A percentile compares a stretch with the other conserved stretches of the same genome.
These are phyloP conservation scores for Pomacea maculata DNA, from an alignment of 1,140 invertebrate species.

Conservation along the genomic window DNA sequence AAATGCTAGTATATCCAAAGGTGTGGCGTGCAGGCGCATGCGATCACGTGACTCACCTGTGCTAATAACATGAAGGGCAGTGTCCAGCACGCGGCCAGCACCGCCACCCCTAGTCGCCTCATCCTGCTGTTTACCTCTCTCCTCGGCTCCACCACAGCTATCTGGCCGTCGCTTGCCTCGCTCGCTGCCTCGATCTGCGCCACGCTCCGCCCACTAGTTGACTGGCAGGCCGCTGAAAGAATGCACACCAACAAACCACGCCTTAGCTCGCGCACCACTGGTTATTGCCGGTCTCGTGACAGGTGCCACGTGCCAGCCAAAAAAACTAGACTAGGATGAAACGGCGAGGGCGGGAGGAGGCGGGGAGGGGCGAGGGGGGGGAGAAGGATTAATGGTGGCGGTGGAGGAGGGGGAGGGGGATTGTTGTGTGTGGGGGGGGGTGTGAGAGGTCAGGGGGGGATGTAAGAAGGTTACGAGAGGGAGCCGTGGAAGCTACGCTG, in stretches of 20 bases:
- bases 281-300: no score
- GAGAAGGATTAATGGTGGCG: not conserved
- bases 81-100: conserved; percentile 37
- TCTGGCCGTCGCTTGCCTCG: not conserved
- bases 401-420: no score
- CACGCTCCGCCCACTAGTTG: not conserved
- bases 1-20: not conserved
- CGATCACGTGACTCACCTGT: conserved; percentile 35
- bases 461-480: no score
- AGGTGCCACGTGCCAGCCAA: not conserved
- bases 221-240: no score
- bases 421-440: no score
- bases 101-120: conserved; percentile 39
- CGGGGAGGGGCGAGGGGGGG: not conserved
- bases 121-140: conserved; percentile 44
- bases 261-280: no score
- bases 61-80: conserved; percentile 34
- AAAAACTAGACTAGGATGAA: not conserved
- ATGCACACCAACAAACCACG: no score
- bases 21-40: not conserved
- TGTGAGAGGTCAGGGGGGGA: no score
- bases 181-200: not conserved
- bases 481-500: not conserved
- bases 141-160: not conserved
- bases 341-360: no score